Evolutionary conservation across 2,113 vertebrate species (phyloP).

Genomic region (Cyanoramphus novaezelandiae): DNA sequence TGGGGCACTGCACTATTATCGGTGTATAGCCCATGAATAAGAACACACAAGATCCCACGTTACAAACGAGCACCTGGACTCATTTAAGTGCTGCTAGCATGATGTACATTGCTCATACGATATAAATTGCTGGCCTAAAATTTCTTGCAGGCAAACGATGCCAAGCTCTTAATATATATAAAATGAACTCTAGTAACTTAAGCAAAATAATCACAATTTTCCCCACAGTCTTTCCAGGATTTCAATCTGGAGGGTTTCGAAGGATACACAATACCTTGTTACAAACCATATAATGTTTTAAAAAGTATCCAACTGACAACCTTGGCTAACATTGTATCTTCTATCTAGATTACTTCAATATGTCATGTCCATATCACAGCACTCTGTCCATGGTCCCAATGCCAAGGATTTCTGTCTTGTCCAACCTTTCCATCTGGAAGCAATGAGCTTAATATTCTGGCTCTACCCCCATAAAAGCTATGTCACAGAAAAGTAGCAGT

Average conservation of each 20-base stretch:
- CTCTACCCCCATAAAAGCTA: constrained; percentile 73
- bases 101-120: constrained; percentile 67
- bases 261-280: constrained; percentile 82
- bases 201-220: constrained; percentile 79
- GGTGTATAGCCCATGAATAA: constrained; percentile 38
- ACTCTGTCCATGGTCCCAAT: constrained; percentile 63
- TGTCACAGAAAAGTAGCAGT: constrained; percentile 84
- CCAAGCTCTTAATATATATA: constrained; percentile 77
- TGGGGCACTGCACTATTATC: constrained; percentile 45
- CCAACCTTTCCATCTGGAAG: constrained; percentile 84
- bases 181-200: constrained; percentile 76
- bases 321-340: constrained; percentile 80
- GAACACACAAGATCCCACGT: constrained; percentile 61
- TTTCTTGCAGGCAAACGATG: constrained; percentile 71
- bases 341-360: constrained; percentile 85
- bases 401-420: constrained; percentile 75
- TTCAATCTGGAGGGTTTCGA: constrained; percentile 71
- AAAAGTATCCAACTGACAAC: constrained; percentile 81
- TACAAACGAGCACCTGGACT: constrained; percentile 70
- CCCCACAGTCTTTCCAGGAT: constrained; percentile 72
- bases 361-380: constrained; percentile 77
- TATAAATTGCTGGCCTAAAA: constrained; percentile 69
- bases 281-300: constrained; percentile 80
- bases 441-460: constrained; percentile 81
- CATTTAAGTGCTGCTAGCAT: constrained; percentile 69